Percentiles rank a stretch among this genome's conserved stretches.
Conservation (phyloP, 2,797 vertebrate species). For the Bufotes viridis region DNA sequence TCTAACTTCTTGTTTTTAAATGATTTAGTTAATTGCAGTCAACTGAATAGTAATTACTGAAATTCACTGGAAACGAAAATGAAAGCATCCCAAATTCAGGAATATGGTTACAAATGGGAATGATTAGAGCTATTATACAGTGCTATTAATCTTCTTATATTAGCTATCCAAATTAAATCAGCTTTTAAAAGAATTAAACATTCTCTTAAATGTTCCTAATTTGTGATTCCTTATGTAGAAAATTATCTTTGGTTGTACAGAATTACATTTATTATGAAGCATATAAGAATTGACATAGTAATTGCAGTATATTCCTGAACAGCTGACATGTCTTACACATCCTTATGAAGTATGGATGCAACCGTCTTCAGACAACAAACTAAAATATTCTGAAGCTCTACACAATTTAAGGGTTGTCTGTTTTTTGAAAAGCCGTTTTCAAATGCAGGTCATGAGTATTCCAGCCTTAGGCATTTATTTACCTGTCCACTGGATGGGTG, state of each 20-base stretch:
- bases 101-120: neutral
- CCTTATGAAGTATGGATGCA: neutral
- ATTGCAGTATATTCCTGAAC: neutral
- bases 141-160: conserved; percentile 19
- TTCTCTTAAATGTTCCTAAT: conserved; percentile 7
- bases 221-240: conserved; percentile 15
- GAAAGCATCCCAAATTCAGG: neutral
- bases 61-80: neutral
- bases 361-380: neutral
- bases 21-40: too few species aligned
- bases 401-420: neutral
- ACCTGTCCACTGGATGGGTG: too few species aligned
- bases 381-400: neutral
- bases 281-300: neutral
- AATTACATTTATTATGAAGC: neutral
- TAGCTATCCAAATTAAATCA: conserved; percentile 17
- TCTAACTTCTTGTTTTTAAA: neutral
- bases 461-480: too few species aligned
- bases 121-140: neutral
- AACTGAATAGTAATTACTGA: neutral
- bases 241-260: neutral
- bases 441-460: too few species aligned
- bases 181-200: neutral
- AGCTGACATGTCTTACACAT: neutral
- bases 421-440: too few species aligned